Percentiles rank a stretch among this genome's conserved stretches.
These are phyloP conservation scores for Sylvilagus bachmani DNA, from an alignment of 2,113 vertebrate species.

Conservation along the genomic window DNA sequence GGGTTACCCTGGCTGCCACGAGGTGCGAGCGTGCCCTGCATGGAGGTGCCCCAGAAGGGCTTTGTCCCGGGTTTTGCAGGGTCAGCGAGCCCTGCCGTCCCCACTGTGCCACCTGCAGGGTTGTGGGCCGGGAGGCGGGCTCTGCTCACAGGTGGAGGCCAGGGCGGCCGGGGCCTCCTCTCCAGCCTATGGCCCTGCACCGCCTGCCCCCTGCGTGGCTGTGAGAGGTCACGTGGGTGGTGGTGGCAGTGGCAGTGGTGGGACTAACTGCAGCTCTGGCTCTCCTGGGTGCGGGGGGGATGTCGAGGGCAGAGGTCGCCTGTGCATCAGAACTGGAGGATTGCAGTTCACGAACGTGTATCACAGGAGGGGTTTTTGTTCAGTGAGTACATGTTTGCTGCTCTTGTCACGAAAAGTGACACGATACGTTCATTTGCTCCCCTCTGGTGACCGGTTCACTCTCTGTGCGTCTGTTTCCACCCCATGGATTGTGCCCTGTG, in stretches of 20 bases:
- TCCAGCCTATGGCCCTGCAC: too few relatives aligned
- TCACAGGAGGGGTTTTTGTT: neutral
- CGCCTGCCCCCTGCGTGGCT: too few relatives aligned
- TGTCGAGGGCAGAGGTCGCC: too few relatives aligned
- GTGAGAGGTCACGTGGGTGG: neutral
- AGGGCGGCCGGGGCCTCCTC: accelerated
- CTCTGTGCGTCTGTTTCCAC: too few relatives aligned
- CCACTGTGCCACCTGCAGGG: accelerated
- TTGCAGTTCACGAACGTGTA: accelerated
- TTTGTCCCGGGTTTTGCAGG: neutral
- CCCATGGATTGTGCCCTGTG: too few relatives aligned
- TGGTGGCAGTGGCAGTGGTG: neutral
- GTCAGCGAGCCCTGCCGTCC: accelerated
- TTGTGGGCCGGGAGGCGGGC: neutral
- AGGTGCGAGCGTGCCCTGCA: accelerated
- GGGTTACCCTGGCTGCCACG: accelerated
- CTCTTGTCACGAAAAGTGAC: neutral
- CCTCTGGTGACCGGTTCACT: too few relatives aligned
- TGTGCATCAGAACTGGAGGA: too few relatives aligned
- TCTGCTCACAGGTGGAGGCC: neutral
- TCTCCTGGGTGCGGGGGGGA: neutral
- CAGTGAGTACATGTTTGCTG: too few relatives aligned
- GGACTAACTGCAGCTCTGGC: neutral
- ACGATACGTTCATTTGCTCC: neutral
- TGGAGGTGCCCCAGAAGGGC: neutral